phyloP scores from a whole-genome alignment of 1,140 invertebrate genomes.

The Lepidurus packardi region DNA sequence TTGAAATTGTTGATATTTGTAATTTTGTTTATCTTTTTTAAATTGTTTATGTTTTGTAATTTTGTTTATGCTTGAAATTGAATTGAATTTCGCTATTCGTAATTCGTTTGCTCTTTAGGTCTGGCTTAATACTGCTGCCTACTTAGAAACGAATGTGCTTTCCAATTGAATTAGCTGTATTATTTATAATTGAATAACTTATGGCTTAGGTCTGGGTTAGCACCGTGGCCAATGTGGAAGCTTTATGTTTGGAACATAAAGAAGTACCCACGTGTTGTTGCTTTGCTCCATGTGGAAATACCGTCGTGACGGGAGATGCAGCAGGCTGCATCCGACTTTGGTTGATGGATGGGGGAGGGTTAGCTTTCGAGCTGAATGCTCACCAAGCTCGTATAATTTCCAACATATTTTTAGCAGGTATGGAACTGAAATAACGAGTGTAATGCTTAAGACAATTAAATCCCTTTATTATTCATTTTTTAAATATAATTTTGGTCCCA shows the following conservation, averaged over 20 bases:
- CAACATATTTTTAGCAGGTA: slow-evolving; percentile 29
- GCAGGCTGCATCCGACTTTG: slow-evolving; percentile 27
- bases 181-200: background rate
- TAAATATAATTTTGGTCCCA: background rate
- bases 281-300: slow-evolving; percentile 25
- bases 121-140: slow-evolving; percentile 28
- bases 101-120: slow-evolving; percentile 20
- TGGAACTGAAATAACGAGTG: background rate
- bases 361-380: background rate
- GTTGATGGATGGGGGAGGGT: slow-evolving; percentile 20
- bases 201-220: slow-evolving; percentile 3
- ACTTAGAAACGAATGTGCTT: background rate
- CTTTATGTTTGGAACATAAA: slow-evolving; percentile 2
- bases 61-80: background rate
- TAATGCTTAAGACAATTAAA: background rate
- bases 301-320: slow-evolving; percentile 24
- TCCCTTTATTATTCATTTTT: background rate
- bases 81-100: background rate
- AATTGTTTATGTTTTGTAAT: background rate
- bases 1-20: background rate
- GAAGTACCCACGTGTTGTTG: slow-evolving; percentile 29
- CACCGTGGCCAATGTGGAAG: slow-evolving; percentile 12
- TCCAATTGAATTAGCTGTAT: background rate
- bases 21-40: slow-evolving; percentile 23
- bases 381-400: slow-evolving; percentile 28